Base-by-base conservation (phyloP, 2,888 invertebrate species). In the Machimus rusticus region DNA sequence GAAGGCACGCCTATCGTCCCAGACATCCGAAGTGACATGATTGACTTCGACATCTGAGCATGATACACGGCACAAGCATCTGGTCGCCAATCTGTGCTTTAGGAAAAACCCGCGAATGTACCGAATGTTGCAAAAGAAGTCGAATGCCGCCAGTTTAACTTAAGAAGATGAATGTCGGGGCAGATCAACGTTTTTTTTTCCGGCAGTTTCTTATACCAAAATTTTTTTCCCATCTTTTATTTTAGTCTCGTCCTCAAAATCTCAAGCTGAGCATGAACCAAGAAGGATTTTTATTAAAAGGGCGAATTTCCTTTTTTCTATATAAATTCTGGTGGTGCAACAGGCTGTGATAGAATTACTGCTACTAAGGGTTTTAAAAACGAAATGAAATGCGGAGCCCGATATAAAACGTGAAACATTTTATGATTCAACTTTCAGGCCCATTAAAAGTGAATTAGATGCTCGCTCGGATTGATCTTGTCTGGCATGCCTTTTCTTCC, bases 381-480 rank as follows among this genome's bases (percentile, higher is more conserved):
- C 12, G 66, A 78, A 78, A 78, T 78, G 12, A 78, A 78, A 78
- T 78, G 19, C 37, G 12, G 66, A 39, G 78, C 43, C 43, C 37
- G 31, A 81, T 51, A 81, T 81, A 31, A 81, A 81, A 81, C 34
- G 43, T 81, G 51, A 81, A 81, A 81, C 81, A 6, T 31, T 81
- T 81, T 46, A 81, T 81, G 81, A 81, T 34, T 81, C 81, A 81
- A 81, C 81, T 81, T 81, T 81, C 81, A 31, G 51, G 51, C 46
- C 81, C 81, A 81, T 81, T 81, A 81, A 81, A 78, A 78, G 0
- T 78, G 78, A 23, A 78, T 43, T 23, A 16, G 23, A 28, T 66
- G 23, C 66, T 66, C 23, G n/a, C 28, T 28, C 8, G 66, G 66
- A 66, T 66, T 66, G 66, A 76, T 76, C 39, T 37, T 76, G 76